Evolutionary conservation across 2,113 vertebrate genomes (phyloP).

Genomic region (Podocnemis expansa): DNA sequence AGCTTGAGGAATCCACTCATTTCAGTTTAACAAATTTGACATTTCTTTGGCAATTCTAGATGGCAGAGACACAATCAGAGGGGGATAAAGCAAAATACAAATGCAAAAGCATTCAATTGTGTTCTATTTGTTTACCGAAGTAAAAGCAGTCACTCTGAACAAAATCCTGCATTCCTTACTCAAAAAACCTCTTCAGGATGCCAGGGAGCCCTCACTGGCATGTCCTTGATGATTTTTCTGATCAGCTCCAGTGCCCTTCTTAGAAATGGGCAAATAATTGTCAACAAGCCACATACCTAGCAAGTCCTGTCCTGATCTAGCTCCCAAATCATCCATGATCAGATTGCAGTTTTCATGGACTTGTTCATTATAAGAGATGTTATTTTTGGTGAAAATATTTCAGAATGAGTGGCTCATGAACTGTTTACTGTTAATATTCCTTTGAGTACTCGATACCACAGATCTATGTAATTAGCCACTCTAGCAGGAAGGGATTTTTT

Average conservation of each 20-base stretch:
- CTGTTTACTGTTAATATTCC: neutral
- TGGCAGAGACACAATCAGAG: neutral
- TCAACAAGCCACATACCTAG: neutral
- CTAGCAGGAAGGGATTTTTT: neutral
- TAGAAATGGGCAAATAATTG: neutral
- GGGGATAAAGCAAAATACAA: neutral
- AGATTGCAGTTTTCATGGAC: neutral
- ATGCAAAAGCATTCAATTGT: neutral
- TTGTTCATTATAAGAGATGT: neutral
- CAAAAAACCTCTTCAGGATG: neutral
- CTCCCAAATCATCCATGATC: neutral
- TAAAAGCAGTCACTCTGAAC: neutral
- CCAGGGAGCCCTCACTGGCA: neutral
- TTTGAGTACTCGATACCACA: neutral
- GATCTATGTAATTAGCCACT: neutral
- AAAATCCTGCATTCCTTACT: neutral
- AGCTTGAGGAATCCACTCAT: neutral
- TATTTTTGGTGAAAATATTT: neutral
- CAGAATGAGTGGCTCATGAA: neutral
- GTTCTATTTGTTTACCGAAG: neutral
- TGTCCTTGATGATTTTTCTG: slow-evolving; percentile 5
- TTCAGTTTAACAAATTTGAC: neutral
- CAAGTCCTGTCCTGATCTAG: neutral
- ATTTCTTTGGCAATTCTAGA: neutral
- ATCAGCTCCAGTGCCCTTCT: neutral